phyloP scores from a whole-genome alignment of 2,888 invertebrate genomes.

The Drosophila planitibia region DNA sequence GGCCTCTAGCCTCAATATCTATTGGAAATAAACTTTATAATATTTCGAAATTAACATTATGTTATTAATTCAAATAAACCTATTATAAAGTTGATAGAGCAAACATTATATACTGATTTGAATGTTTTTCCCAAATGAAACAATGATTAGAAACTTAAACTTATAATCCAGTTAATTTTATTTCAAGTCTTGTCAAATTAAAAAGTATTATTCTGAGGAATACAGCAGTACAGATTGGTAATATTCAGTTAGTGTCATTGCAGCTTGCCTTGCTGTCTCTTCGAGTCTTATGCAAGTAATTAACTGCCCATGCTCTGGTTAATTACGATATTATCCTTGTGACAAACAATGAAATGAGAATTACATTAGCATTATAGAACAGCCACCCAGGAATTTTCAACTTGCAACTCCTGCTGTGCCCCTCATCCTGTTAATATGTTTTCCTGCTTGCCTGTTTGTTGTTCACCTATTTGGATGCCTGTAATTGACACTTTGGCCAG shows the following conservation, averaged over 20 bases:
- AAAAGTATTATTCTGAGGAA: background rate
- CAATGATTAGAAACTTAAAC: background rate
- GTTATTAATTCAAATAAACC: too few relatives aligned
- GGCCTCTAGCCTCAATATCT: too few relatives aligned
- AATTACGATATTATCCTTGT: conserved; percentile 66
- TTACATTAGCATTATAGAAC: conserved; percentile 65
- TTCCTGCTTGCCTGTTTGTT: conserved; percentile 11
- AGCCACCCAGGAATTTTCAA: conserved; percentile 15
- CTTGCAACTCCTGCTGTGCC: conserved; percentile 1
- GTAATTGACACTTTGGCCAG: conserved; percentile 69
- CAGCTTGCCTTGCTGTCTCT: background rate
- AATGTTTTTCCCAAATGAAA: background rate
- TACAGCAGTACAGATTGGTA: background rate
- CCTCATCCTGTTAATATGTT: background rate
- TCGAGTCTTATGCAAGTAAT: conserved; percentile 48
- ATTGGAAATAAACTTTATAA: too few relatives aligned
- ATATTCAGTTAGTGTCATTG: conserved; percentile 19
- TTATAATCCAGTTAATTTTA: background rate
- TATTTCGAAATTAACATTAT: too few relatives aligned
- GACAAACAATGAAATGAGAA: conserved; percentile 66
- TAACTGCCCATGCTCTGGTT: conserved; percentile 54
- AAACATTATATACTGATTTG: background rate
- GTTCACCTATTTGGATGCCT: conserved; percentile 45
- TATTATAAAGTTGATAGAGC: too few relatives aligned
- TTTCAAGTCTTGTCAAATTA: background rate